A percentile compares a stretch with the other conserved stretches of the same genome.
These are phyloP conservation scores for Physocephala rufipes DNA, from an alignment of 2,888 invertebrate species.

Conservation along the genomic window DNA sequence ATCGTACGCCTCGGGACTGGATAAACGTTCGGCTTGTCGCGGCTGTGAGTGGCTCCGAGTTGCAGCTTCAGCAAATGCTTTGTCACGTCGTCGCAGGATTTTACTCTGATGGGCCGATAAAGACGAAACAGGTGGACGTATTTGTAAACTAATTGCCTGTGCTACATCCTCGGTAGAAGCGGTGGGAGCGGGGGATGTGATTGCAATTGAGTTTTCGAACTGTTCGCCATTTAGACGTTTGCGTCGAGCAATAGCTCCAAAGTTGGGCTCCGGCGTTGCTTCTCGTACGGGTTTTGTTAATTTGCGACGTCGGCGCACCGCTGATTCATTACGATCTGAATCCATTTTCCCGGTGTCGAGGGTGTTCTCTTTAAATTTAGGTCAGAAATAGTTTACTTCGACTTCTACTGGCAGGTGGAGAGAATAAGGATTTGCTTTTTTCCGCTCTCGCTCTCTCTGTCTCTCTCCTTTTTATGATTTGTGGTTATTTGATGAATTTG, in stretches of 20 bases:
- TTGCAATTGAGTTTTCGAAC: slow-evolving; percentile 48
- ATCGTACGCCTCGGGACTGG: slow-evolving; percentile 58
- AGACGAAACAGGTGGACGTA: slow-evolving; percentile 54
- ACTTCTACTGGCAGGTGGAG: not conserved
- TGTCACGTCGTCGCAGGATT: slow-evolving; percentile 62
- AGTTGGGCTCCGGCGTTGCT: slow-evolving; percentile 68
- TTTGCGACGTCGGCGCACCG: slow-evolving; percentile 71
- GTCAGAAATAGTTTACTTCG: no score
- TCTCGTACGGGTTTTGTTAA: slow-evolving; percentile 70
- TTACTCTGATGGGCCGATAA: slow-evolving; percentile 64
- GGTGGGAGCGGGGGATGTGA: no score
- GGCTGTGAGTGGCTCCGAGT: slow-evolving; percentile 66
- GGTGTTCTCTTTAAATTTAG: not conserved
- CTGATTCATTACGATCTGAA: slow-evolving; percentile 56
- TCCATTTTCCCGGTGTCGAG: slow-evolving; percentile 39
- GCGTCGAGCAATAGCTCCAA: slow-evolving; percentile 6
- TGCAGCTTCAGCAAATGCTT: slow-evolving; percentile 58
- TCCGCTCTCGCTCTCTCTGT: not conserved
- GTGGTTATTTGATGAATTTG: not conserved
- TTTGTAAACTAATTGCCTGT: slow-evolving; percentile 59
- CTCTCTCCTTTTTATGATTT: not conserved
- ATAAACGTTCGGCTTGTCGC: slow-evolving; percentile 56
- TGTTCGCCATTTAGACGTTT: slow-evolving; percentile 51
- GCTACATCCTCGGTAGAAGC: slow-evolving; percentile 40
- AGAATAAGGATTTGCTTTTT: not conserved